These are phyloP conservation scores for Monodelphis domestica DNA, from an alignment of 2,797 vertebrate genomes.

Conservation along the genomic window DNA sequence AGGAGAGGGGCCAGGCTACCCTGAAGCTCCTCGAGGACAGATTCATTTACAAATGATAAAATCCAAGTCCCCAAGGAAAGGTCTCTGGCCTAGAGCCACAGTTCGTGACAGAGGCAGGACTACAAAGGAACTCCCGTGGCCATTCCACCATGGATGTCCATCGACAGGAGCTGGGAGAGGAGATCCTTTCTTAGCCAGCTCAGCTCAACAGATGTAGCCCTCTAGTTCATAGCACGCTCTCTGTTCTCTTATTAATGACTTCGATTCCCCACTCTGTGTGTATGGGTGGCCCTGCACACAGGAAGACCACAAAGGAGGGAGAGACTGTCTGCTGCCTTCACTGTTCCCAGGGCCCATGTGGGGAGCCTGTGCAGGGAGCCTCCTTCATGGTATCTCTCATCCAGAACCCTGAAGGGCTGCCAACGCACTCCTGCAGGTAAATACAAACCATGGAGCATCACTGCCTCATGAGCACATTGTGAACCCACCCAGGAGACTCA, in stretches of 20 bases:
- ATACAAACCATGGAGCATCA: background rate
- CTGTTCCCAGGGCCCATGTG: background rate
- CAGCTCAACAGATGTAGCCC: background rate
- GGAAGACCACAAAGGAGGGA: background rate
- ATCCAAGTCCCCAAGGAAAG: too few species aligned
- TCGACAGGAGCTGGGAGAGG: background rate
- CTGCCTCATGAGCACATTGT: too few species aligned
- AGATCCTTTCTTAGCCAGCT: background rate
- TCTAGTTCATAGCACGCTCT: background rate
- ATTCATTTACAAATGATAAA: too few species aligned
- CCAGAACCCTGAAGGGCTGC: background rate
- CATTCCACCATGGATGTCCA: background rate
- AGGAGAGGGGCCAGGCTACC: too few species aligned
- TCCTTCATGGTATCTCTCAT: background rate
- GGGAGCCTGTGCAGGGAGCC: background rate
- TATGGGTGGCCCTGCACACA: background rate
- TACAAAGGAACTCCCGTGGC: too few species aligned
- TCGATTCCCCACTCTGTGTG: background rate
- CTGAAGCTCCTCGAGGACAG: too few species aligned
- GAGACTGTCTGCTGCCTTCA: background rate
- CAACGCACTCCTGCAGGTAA: background rate
- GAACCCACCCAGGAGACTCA: too few species aligned
- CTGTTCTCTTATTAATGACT: background rate
- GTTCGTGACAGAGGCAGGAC: too few species aligned
- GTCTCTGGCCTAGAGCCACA: too few species aligned